These are phyloP conservation scores for Pristiophorus japonicus DNA, from an alignment of 2,113 vertebrate species.

Conservation along the genomic window DNA sequence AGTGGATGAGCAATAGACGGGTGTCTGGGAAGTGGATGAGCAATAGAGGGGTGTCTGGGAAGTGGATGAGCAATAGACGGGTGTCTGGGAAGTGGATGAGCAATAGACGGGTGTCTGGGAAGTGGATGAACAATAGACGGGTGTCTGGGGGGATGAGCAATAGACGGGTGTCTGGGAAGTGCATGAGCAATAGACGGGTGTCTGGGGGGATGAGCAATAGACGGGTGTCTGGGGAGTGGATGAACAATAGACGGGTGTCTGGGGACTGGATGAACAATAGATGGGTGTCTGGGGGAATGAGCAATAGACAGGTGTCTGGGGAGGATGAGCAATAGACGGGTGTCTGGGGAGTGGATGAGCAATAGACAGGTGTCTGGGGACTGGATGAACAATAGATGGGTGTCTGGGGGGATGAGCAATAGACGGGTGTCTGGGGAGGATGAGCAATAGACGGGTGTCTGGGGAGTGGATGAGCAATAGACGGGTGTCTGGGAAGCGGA, in stretches of 20 bases:
- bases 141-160: too few relatives aligned
- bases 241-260: not conserved
- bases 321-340: not conserved
- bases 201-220: not conserved
- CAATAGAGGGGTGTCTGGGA: not conserved
- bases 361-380: too few relatives aligned
- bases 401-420: too few relatives aligned
- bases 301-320: not conserved
- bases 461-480: not conserved
- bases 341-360: not conserved
- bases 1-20: not conserved
- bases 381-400: too few relatives aligned
- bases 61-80: not conserved
- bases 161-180: too few relatives aligned
- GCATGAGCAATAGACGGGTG: too few relatives aligned
- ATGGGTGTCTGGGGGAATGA: not conserved
- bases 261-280: not conserved
- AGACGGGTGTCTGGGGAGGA: too few relatives aligned
- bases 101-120: too few relatives aligned
- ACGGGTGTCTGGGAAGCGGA: not conserved
- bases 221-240: not conserved
- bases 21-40: not conserved
- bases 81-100: not conserved
- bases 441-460: too few relatives aligned
- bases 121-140: too few relatives aligned